A percentile compares a stretch with the other conserved stretches of the same genome.
phyloP scores from a whole-genome alignment of 2,113 vertebrate species.

The Ornithorhynchus anatinus region DNA sequence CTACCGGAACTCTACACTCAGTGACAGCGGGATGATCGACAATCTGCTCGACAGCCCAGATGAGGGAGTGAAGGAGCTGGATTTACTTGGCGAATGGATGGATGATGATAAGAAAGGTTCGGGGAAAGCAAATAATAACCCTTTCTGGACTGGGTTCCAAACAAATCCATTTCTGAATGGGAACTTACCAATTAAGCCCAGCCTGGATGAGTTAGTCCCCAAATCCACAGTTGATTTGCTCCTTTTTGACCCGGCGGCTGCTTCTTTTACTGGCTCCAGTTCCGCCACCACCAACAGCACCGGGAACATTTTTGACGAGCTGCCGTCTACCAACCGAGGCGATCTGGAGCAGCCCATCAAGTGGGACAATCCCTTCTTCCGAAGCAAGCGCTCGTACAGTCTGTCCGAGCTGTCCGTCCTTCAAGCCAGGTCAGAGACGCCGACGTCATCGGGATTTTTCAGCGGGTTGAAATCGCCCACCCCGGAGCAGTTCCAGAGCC shows the following conservation, averaged over 20 bases:
- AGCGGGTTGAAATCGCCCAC: slow-evolving; percentile 85
- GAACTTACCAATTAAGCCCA: slow-evolving; percentile 43
- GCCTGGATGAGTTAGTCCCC: slow-evolving; percentile 65
- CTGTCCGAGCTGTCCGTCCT: slow-evolving; percentile 91
- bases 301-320: slow-evolving; percentile 71
- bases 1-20: slow-evolving; percentile 83
- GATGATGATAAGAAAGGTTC: slow-evolving; percentile 64
- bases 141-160: slow-evolving; percentile 81
- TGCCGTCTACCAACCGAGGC: slow-evolving; percentile 43
- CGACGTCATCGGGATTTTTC: slow-evolving; percentile 73
- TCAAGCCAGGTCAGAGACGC: slow-evolving; percentile 77
- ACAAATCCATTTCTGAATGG: slow-evolving; percentile 90
- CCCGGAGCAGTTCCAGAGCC: slow-evolving; percentile 93
- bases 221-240: slow-evolving; percentile 74
- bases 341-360: slow-evolving; percentile 62
- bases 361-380: slow-evolving; percentile 91
- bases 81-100: slow-evolving; percentile 83
- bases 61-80: slow-evolving; percentile 81
- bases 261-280: slow-evolving; percentile 30
- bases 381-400: slow-evolving; percentile 96
- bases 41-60: slow-evolving; percentile 81
- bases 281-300: slow-evolving; percentile 66
- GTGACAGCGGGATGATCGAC: slow-evolving; percentile 92
- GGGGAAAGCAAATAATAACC: slow-evolving; percentile 76
- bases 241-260: slow-evolving; percentile 75